A percentile compares a stretch with the other conserved stretches of the same genome.
Conservation (phyloP, 2,797 vertebrate genomes). For the Eospalax fontanierii region DNA sequence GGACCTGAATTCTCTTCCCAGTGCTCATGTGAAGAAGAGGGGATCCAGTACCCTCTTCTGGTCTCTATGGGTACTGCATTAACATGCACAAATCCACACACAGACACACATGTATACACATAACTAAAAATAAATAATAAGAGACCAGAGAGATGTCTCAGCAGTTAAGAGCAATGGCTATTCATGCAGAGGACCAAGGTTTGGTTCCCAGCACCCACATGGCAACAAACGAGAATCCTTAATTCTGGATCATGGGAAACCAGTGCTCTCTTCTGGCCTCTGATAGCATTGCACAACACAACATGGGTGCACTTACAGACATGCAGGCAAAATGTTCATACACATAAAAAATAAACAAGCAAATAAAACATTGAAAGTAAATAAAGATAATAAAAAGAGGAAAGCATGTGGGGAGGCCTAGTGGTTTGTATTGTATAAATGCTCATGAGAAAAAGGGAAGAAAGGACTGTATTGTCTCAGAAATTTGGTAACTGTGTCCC, state of each 20-base stretch:
- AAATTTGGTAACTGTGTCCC: slow-evolving; percentile 12
- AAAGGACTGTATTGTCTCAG: neutral
- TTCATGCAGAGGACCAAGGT: too few species aligned
- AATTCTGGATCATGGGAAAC: too few species aligned
- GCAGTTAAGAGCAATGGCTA: too few species aligned
- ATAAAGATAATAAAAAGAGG: neutral
- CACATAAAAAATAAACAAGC: too few species aligned
- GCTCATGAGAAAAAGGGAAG: neutral
- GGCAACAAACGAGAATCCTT: too few species aligned
- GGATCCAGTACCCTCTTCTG: neutral
- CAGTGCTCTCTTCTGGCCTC: too few species aligned
- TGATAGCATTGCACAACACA: too few species aligned
- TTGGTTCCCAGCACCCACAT: too few species aligned
- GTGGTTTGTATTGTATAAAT: neutral
- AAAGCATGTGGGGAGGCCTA: neutral
- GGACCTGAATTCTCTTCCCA: neutral
- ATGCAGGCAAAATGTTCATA: too few species aligned
- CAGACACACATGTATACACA: neutral
- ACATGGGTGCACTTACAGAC: too few species aligned
- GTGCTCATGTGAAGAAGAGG: neutral
- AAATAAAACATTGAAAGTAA: too few species aligned
- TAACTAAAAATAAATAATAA: neutral
- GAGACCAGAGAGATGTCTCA: too few species aligned
- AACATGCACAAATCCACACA: neutral
- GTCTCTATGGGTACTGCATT: neutral